Evolutionary conservation across 2,113 vertebrate genomes (phyloP).

Genomic region (Illadopsis cleaveri): DNA sequence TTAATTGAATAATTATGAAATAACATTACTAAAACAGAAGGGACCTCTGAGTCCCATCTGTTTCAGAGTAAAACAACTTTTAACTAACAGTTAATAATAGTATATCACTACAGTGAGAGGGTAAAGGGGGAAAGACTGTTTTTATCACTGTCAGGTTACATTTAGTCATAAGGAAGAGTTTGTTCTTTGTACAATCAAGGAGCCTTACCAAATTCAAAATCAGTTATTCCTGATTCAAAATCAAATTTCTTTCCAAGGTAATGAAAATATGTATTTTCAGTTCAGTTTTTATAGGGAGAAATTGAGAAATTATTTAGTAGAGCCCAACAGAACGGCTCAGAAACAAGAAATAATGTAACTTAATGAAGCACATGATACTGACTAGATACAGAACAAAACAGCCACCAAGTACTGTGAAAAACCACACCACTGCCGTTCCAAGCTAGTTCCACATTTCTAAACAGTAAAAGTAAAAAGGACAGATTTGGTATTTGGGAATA

Average conservation of each 20-base stretch:
- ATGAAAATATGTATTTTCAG: neutral
- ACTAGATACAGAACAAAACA: neutral
- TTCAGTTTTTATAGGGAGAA: neutral
- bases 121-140: neutral
- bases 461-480: neutral
- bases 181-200: neutral
- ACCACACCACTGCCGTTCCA: neutral
- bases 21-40: neutral
- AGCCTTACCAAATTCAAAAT: neutral
- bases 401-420: neutral
- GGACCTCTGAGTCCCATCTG: neutral
- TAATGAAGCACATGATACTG: neutral
- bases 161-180: neutral
- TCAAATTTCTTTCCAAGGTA: neutral
- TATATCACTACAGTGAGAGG: neutral
- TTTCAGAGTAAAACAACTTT: neutral
- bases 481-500: neutral
- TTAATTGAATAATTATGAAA: neutral
- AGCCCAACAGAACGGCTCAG: neutral
- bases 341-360: neutral
- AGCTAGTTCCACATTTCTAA: neutral
- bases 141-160: neutral
- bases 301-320: neutral
- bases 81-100: neutral
- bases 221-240: neutral